Conservation (phyloP, 2,888 invertebrate genomes). For the Volucella inanis region DNA sequence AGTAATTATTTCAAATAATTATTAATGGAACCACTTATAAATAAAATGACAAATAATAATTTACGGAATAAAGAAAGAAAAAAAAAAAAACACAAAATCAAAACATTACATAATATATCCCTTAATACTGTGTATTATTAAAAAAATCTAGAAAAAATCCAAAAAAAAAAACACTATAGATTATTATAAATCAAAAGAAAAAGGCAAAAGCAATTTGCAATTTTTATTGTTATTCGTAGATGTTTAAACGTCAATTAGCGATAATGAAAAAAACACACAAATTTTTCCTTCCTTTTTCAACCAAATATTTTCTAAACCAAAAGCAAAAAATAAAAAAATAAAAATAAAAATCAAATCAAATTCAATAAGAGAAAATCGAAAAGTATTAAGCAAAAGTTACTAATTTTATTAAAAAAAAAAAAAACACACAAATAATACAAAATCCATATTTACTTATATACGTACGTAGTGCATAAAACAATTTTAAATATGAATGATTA, state of each 20-base stretch:
- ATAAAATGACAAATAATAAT: slow-evolving; percentile 62
- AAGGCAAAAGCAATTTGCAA: background rate
- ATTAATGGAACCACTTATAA: slow-evolving; percentile 57
- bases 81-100: slow-evolving; percentile 26
- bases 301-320: slow-evolving; percentile 16
- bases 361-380: slow-evolving; percentile 10
- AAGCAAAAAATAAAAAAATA: slow-evolving; percentile 33
- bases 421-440: background rate
- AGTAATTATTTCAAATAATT: slow-evolving; percentile 31
- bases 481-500: slow-evolving; percentile 36
- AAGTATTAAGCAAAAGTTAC: slow-evolving; percentile 69
- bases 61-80: slow-evolving; percentile 32
- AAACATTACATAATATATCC: slow-evolving; percentile 36
- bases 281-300: slow-evolving; percentile 1
- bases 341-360: background rate
- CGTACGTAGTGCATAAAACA: slow-evolving; percentile 43
- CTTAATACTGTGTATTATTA: slow-evolving; percentile 74
- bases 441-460: too few relatives aligned
- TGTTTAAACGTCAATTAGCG: slow-evolving; percentile 67
- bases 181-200: slow-evolving; percentile 58
- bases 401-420: slow-evolving; percentile 54
- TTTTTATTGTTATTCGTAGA: slow-evolving; percentile 52
- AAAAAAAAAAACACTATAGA: slow-evolving; percentile 54
- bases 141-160: slow-evolving; percentile 25
- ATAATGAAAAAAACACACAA: slow-evolving; percentile 35